A percentile compares a stretch with the other conserved stretches of the same genome.
Conservation (phyloP, 1,140 invertebrate genomes). For the Daktulosphaira vitifoliae region DNA sequence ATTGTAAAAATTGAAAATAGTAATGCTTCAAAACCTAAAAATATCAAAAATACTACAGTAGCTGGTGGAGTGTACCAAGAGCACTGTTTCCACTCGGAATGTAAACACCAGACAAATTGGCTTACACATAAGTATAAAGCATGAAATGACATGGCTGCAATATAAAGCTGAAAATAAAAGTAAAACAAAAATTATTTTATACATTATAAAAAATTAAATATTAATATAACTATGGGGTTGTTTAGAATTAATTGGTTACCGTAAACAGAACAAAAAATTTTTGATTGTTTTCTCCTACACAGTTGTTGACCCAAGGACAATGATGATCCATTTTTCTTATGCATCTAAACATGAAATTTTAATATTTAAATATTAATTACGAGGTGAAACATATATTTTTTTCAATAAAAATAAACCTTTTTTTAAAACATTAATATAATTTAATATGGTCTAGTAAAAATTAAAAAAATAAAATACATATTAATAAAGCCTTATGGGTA, state of each 20-base stretch:
- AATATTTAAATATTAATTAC: conserved; percentile 9
- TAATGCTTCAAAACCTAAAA: conserved; percentile 92
- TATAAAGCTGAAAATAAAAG: conserved; percentile 78
- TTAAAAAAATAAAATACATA: conserved; percentile 22
- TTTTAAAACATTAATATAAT: background rate
- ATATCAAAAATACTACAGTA: conserved; percentile 89
- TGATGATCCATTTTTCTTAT: conserved; percentile 99
- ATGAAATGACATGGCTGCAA: conserved; percentile 90
- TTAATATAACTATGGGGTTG: background rate
- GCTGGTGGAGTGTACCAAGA: conserved; percentile 87
- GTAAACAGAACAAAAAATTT: conserved; percentile 99
- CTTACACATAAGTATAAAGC: conserved; percentile 83
- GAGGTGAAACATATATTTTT: background rate
- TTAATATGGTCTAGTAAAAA: conserved; percentile 33
- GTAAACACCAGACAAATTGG: conserved; percentile 89
- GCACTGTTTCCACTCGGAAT: conserved; percentile 91
- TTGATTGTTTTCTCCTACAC: conserved; percentile 98
- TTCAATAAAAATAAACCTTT: conserved; percentile 18
- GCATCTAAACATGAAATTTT: conserved; percentile 50
- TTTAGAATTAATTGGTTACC: conserved; percentile 52
- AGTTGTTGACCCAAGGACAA: conserved; percentile 99
- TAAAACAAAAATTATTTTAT: background rate
- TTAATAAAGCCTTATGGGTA: too few relatives aligned
- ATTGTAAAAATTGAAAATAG: conserved; percentile 97
- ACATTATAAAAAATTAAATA: background rate